Evolutionary conservation across 2,113 vertebrate genomes (phyloP).

Genomic region (Cygnus atratus): DNA sequence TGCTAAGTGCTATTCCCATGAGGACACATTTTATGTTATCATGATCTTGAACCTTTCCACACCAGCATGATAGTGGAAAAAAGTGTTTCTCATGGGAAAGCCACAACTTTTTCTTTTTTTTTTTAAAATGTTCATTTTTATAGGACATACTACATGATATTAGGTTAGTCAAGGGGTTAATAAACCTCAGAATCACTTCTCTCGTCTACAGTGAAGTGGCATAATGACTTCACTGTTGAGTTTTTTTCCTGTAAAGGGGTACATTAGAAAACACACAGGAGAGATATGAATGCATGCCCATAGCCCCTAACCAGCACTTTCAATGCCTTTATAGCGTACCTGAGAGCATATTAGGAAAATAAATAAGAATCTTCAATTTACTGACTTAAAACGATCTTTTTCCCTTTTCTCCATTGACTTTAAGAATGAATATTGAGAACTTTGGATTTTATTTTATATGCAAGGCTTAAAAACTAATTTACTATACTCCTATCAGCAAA

Average conservation of each 20-base stretch:
- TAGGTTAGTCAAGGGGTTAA: constrained; percentile 39
- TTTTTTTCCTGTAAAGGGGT: background rate
- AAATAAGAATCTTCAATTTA: constrained; percentile 47
- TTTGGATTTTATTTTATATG: constrained; percentile 23
- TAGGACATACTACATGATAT: background rate
- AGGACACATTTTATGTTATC: background rate
- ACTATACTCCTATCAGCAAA: background rate
- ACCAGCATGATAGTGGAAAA: background rate
- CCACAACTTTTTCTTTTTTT: background rate
- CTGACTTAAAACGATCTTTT: background rate
- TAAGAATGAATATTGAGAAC: constrained; percentile 8
- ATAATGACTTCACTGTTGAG: background rate
- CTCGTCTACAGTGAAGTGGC: constrained; percentile 20
- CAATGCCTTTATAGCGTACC: background rate
- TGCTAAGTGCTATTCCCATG: background rate
- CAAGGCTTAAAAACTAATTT: constrained; percentile 28
- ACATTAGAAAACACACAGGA: constrained; percentile 40
- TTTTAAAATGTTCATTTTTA: constrained; percentile 3
- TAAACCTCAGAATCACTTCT: constrained; percentile 29
- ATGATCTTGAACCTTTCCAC: background rate
- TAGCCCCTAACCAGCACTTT: constrained; percentile 8
- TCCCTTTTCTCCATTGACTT: background rate
- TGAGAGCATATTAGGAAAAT: constrained; percentile 40
- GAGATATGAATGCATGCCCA: constrained; percentile 15
- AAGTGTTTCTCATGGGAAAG: background rate